phyloP scores from a whole-genome alignment of 2,113 vertebrate species.

The Ranitomeya imitator region DNA sequence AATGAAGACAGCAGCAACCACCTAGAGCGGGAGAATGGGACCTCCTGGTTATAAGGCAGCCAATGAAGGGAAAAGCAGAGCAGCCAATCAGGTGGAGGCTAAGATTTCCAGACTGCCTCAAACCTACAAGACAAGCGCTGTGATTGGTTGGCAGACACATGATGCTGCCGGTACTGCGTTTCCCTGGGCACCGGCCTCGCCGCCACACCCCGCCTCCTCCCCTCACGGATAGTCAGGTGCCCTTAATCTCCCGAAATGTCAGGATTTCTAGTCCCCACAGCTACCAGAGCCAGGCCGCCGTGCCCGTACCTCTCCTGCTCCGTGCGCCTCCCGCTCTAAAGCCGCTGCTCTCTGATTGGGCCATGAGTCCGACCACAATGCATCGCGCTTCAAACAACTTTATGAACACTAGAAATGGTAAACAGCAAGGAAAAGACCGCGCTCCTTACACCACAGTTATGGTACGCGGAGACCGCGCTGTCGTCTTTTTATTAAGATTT shows the following conservation, averaged over 20 bases:
- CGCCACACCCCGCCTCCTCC: too few relatives aligned
- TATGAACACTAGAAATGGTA: neutral
- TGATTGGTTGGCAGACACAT: neutral
- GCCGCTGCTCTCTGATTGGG: slow-evolving; percentile 22
- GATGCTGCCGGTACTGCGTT: too few relatives aligned
- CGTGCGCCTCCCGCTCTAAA: slow-evolving; percentile 31
- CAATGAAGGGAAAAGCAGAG: neutral
- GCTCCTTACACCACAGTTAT: too few relatives aligned
- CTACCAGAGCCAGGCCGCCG: neutral
- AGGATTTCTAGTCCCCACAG: neutral
- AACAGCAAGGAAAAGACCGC: neutral
- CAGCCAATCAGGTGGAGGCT: neutral
- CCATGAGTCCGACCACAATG: neutral
- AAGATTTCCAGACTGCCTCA: neutral
- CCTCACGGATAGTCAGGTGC: neutral
- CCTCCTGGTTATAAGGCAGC: too few relatives aligned
- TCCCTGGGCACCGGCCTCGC: neutral
- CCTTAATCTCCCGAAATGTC: too few relatives aligned
- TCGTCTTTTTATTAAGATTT: too few relatives aligned
- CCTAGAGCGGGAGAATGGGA: too few relatives aligned
- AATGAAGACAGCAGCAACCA: too few relatives aligned
- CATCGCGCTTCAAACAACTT: slow-evolving; percentile 20
- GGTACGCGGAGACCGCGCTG: too few relatives aligned
- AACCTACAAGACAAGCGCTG: neutral
- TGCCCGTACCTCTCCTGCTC: neutral